Base-by-base conservation (phyloP, 2,888 invertebrate genomes). In the Bruchidius siliquastri region DNA sequence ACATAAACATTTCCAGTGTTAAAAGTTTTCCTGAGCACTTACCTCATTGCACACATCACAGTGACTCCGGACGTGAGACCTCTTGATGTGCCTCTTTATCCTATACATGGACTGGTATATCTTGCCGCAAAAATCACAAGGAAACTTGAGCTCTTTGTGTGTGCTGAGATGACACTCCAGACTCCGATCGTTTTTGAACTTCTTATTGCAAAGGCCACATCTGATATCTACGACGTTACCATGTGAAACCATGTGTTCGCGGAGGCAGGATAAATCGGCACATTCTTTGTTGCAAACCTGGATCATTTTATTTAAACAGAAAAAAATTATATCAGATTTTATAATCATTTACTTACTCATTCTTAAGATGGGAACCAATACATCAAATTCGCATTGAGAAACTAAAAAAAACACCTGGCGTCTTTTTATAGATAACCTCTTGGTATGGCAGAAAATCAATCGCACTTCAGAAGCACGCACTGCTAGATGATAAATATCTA, bases 51-150 rank as follows among this genome's bases (percentile, higher is more conserved):
- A 83, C 73, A 81, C 79, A 22, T 81, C 80, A 73, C 83, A 83
- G 20, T 80, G 78, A 74, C 81, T 82, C 21, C 81, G 81, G 49
- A 82, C 79, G 75, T 83, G 83, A 18, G 81, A 80, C 68, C 83
- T 77, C 71, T 80, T 81, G 6, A 83, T 78, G 74, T 83, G 83
- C 67, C 82, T 78, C 70, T 82, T 82, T 30, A 83, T 79, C 69
- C 81, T 80, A 67, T 81, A 81, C 77, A 83, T 79, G 0, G 82
- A 76, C 6, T 78, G 76, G 70, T 82, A 83, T 32, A 83, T 82
- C 74, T 82, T 80, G 21, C 79, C 79, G 75, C 83, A 83, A 75
- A 80, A 82, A 74, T 83, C 83, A 75, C 83, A 83, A 6, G 83
- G 83, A 74, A 80, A 83, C 69, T 81, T 75, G 72, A 83, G 74